Conservation (phyloP, 2,113 vertebrate genomes). For the Gila orcuttii region DNA sequence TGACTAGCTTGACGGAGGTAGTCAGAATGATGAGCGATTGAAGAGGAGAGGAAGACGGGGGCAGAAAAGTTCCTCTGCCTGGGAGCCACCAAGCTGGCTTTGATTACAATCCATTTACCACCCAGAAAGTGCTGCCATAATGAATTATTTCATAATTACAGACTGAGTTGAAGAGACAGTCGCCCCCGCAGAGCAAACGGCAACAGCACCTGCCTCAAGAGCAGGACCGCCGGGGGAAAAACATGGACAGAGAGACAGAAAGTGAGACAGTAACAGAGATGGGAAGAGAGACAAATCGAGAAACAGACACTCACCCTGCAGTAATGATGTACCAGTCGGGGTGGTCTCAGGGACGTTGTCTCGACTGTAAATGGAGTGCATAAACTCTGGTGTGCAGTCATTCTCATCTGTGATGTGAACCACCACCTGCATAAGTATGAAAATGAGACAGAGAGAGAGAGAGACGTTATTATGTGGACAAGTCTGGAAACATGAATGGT, state of each 20-base stretch:
- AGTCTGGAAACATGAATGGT: background rate
- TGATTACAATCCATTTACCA: conserved; percentile 52
- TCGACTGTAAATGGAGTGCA: conserved; percentile 85
- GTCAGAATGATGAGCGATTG: background rate
- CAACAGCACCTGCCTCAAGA: conserved; percentile 40
- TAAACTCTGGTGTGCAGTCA: conserved; percentile 90
- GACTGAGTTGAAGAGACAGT: conserved; percentile 30
- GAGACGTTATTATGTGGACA: background rate
- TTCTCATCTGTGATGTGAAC: conserved; percentile 86
- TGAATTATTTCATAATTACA: conserved; percentile 58
- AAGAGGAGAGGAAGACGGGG: conserved; percentile 10
- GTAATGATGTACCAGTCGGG: conserved; percentile 79
- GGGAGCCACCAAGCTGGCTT: conserved; percentile 31
- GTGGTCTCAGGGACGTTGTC: conserved; percentile 83
- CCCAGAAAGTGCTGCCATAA: conserved; percentile 47
- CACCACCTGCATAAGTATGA: conserved; percentile 72
- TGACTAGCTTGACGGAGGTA: background rate
- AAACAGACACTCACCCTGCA: conserved; percentile 79
- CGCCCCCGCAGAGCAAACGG: conserved; percentile 32
- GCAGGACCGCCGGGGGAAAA: background rate
- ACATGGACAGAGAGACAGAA: conserved; percentile 1
- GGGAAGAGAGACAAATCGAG: background rate
- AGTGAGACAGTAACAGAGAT: background rate
- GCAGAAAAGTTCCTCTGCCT: conserved; percentile 4
- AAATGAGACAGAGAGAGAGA: background rate